Evolutionary conservation across 2,888 invertebrate species (phyloP), one percentile per base, ranked within the genome.

Genomic region (Hydraecia micacea): DNA sequence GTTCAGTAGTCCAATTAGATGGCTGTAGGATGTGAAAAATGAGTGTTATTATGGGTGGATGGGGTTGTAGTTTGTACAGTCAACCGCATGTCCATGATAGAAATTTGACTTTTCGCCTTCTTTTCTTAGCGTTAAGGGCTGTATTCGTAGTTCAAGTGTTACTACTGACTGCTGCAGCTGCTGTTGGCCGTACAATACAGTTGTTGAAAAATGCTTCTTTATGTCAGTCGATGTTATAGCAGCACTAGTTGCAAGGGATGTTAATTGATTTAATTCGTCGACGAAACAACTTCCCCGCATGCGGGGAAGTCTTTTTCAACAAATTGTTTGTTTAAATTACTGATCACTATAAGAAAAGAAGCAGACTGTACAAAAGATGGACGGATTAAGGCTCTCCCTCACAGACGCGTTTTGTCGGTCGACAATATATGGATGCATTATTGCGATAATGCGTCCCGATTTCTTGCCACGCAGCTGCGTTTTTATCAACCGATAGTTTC

Each of bases 11-110:
- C 69, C 70, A 49, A 67, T 68, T 28, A 42, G 72, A 52, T 66
- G 63, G 83, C 83, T 80, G 77, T 28, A 70, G 83, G 66, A 75
- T 76, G 69, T 52, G 25, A 70, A 79, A 82, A 75, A 70, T 39
- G 39, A 32, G 25, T 60, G 58, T 73, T 73, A 79, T 73, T 78
- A 58, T 73, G n/a, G 7, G 11, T 52, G 77, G 2, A 60, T 70
- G 42, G 66, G 42, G 66, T 66, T 46, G n/a, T 62, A 21, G 8
- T 46, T 63, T 79, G 15, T 58, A 42, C 5, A 60, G 5, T 42
- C 13, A 42, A 46, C 25, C 25, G 63, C 39, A 46, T 15, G 46
- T 46, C 25, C 18, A n/a, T 9, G 66, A n/a, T 39, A n/a, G 2
- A 5, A n/a, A 66, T n/a, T 66, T 39, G 4, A 65, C 4, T 66